Base-by-base conservation (phyloP, 2,888 invertebrate genomes). In the Keiferia lycopersicella region DNA sequence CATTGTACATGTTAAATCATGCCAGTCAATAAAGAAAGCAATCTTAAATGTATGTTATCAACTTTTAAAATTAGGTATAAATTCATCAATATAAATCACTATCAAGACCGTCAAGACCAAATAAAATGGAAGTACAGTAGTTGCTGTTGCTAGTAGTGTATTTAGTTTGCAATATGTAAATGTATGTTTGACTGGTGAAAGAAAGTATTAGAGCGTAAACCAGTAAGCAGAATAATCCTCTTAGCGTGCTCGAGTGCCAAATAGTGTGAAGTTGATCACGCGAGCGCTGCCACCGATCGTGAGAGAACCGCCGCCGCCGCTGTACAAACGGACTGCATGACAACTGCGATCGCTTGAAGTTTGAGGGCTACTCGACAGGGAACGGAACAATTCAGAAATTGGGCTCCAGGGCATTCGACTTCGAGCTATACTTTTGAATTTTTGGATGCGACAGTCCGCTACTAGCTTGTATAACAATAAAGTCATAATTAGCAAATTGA, bases 191-290 rank as follows among this genome's bases (percentile, higher is more conserved):
- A 67, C 65, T 68, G 62, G 71, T 75, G 71, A 68, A 67, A 69
- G 66, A 74, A 68, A 68, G 70, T 71, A 70, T 71, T 69, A 69
- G 71, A 73, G 73, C 71, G 68, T 71, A 72, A 74, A 73, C 73
- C 71, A 69, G 68, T 69, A 73, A 73, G 73, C 77, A 69, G 73
- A 62, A 69, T 68, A 65, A 70, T 71, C 71, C 69, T 78, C 76
- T 72, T 81, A 81, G 82, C 83, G 83, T 87, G 87, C 84, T 80
- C 78, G 77, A 78, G 84, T 86, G 84, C 77, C 71, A 77, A 68
- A 77, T 76, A 70, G 69, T 70, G 73, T 72, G 74, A 71, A 72
- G 70, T 66, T 69, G 69, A 72, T 69, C 73, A 74, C 56, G 57
- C 65, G 63, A 65, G 48, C 45, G 22, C 51, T 11, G 53, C 20